Percentiles rank a stretch among this genome's conserved stretches.
phyloP scores from a whole-genome alignment of 2,797 vertebrate genomes.

The Poliocrania exsul region DNA sequence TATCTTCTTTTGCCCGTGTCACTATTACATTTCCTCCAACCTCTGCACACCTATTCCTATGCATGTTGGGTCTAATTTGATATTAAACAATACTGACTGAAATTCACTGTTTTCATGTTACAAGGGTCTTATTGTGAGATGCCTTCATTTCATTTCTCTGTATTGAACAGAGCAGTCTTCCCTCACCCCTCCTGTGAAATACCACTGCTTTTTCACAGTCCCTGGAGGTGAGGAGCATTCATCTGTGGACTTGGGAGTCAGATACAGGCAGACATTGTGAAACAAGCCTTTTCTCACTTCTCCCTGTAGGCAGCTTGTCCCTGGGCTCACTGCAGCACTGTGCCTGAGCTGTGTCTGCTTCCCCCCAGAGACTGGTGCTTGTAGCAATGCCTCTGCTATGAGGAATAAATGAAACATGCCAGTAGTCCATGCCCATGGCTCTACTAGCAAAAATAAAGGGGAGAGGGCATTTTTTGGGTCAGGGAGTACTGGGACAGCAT shows the following conservation, averaged over 20 bases:
- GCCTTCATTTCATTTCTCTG: not conserved
- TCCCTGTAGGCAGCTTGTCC: not conserved
- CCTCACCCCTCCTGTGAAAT: not conserved
- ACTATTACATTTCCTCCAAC: not conserved
- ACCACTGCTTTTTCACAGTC: not conserved
- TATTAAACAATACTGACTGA: not conserved
- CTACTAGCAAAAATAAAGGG: not conserved
- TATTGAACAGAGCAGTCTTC: not conserved
- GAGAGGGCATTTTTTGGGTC: not conserved
- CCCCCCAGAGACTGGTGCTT: not conserved
- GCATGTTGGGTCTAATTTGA: not conserved
- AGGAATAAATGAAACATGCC: not conserved
- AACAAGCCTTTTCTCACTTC: not conserved
- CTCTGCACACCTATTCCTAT: not conserved
- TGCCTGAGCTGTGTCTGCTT: fast-evolving
- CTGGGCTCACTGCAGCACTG: not conserved
- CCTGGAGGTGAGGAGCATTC: not conserved
- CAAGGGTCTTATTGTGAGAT: not conserved
- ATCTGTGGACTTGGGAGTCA: not conserved
- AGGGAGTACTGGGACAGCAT: not conserved
- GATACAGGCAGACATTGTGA: not conserved
- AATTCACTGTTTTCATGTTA: not conserved
- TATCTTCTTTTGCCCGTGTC: not conserved
- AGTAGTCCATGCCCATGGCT: not conserved
- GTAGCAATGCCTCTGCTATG: not conserved